Percentiles rank a stretch among this genome's conserved stretches.
Conservation (phyloP, 23 tunicate genomes). For the Ciona savignyi region DNA sequence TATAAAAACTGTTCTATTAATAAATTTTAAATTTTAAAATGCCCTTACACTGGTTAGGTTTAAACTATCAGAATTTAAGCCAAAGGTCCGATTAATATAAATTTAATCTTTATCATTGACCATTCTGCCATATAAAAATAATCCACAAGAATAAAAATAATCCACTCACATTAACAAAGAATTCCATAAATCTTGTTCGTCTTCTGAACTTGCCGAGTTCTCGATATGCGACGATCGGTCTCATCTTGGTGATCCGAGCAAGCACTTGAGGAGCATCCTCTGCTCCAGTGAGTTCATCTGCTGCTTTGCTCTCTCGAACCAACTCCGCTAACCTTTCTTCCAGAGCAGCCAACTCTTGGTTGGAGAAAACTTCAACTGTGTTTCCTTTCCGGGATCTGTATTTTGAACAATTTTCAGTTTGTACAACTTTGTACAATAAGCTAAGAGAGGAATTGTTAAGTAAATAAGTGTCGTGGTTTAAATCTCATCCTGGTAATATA, state of each 20-base stretch:
- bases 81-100: no score
- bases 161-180: conserved; percentile 63
- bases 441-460: not conserved
- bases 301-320: conserved; percentile 34
- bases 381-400: conserved; percentile 7
- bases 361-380: conserved; percentile 15
- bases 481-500: not conserved
- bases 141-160: not conserved
- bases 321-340: conserved; percentile 77
- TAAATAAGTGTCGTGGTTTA: no score
- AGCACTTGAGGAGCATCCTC: conserved; percentile 63
- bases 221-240: conserved; percentile 57
- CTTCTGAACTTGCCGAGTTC: conserved; percentile 72
- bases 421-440: no score
- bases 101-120: not conserved
- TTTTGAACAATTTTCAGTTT: not conserved
- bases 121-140: not conserved
- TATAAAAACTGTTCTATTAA: no score
- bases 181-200: conserved; percentile 73
- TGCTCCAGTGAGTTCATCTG: conserved; percentile 67
- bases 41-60: no score
- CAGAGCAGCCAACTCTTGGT: conserved; percentile 58
- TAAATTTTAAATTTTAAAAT: no score
- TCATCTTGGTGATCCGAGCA: conserved; percentile 38
- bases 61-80: no score